Base-by-base conservation (phyloP, 2,113 vertebrate species). In the Indri indri region DNA sequence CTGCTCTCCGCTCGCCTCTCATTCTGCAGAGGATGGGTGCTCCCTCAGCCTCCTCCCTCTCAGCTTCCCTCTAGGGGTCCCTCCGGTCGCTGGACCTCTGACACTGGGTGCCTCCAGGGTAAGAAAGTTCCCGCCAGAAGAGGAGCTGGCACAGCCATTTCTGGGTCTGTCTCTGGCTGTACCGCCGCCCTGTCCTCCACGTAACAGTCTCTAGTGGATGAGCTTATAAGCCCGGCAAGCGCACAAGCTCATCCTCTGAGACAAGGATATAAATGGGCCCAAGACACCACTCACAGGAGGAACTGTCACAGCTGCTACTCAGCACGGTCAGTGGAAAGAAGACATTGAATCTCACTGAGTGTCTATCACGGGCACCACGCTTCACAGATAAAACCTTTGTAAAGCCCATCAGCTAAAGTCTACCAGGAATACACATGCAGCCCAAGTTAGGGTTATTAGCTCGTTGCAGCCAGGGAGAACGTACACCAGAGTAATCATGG, bases 281-380 rank as follows among this genome's bases (percentile, higher is more conserved):
- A 47, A 57, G 85, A 4, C 12, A 18, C 10, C 18, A 17, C 25
- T 20, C 40, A 47, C 1, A 2, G 0, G 0, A 6, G 34, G 2
- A 5, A 37, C 18, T 18, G 6, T 23, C 18, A 8, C 25, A 25
- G 20, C 34, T 65, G 70, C 27, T 50, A 40, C 14, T 87, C 20
- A 30, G 25, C 7, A 1, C 0, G 13, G 54, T 32, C n/a, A 74
- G 8, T 14, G 32, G 20, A 68, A 32, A 68, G 13, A 71, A 68
- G 86, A 54, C 79, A 59, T 3, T 50, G 65, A 40, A 45, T 42
- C 18, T 45, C 30, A 32, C 4, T 14, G 23, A 32, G 63, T 10
- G 7, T 59, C 57, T 91, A 16, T 59, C n/a, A 23, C 0, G 3
- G 30, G 54, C 52, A 20, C 13, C 30, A 37, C 22, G 0, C 42